Conservation (phyloP, 2,797 vertebrate species). For the Manis pentadactyla region DNA sequence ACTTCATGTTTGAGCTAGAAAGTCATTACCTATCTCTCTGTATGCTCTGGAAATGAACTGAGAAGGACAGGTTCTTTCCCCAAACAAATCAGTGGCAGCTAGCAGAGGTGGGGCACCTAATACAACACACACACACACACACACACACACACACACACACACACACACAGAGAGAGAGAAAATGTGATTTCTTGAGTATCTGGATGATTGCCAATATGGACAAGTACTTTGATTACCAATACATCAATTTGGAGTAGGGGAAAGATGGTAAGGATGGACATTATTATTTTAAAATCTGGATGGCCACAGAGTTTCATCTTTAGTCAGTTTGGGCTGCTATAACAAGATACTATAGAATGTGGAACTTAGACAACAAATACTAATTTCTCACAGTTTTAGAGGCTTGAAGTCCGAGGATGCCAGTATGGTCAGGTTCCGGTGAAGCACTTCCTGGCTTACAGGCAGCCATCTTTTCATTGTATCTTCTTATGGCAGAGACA, state of each 20-base stretch:
- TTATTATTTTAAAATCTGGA: slow-evolving; percentile 43
- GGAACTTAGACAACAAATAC: background rate
- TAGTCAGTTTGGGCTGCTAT: background rate
- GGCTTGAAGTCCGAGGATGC: background rate
- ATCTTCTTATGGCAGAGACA: background rate
- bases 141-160: no score
- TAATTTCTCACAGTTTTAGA: background rate
- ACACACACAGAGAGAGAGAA: no score
- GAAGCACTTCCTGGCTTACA: background rate
- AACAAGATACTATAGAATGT: background rate
- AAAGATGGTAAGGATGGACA: background rate
- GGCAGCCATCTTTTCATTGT: background rate
- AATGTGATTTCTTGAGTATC: background rate
- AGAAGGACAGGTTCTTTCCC: background rate
- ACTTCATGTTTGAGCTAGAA: background rate
- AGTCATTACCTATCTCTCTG: background rate
- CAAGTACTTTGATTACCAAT: background rate
- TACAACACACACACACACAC: no score
- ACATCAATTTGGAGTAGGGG: background rate
- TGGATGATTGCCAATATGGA: background rate
- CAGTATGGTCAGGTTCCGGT: background rate
- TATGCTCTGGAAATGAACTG: background rate
- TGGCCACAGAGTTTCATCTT: background rate
- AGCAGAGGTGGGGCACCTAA: background rate
- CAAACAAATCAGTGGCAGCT: background rate